phyloP scores from a whole-genome alignment of 2,888 invertebrate species.

The Ormyrus thymus region DNA sequence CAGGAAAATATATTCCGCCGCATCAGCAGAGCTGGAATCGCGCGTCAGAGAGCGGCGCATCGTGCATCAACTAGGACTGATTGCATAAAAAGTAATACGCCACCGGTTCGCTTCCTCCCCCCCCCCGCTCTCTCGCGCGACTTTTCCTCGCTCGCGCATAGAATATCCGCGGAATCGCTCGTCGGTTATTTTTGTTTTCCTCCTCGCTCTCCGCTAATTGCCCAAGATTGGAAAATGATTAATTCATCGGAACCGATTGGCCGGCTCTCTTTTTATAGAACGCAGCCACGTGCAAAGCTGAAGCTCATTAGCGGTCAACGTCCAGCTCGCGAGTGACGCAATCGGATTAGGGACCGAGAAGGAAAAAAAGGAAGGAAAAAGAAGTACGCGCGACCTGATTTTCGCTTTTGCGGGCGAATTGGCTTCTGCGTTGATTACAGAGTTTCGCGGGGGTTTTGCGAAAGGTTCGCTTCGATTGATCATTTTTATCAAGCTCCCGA shows the following conservation, averaged over 20 bases:
- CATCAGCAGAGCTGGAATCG: neutral
- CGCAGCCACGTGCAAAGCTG: neutral
- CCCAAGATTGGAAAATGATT: constrained; percentile 23
- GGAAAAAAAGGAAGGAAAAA: too few species aligned
- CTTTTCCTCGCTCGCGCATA: too few species aligned
- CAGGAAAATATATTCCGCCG: too few species aligned
- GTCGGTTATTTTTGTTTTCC: neutral
- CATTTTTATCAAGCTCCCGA: constrained; percentile 3
- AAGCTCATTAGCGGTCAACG: constrained; percentile 41
- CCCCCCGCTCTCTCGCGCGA: neutral
- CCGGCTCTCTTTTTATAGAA: neutral
- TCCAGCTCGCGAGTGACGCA: constrained; percentile 15
- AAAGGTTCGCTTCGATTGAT: neutral
- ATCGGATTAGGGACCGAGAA: constrained; percentile 23
- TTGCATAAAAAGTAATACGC: constrained; percentile 38
- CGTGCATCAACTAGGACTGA: neutral
- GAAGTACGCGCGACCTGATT: constrained; percentile 26
- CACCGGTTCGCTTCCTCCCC: neutral
- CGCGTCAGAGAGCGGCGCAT: neutral
- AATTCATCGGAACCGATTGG: constrained; percentile 10
- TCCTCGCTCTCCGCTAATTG: neutral
- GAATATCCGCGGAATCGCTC: neutral
- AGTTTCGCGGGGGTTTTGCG: neutral
- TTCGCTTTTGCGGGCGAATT: neutral
- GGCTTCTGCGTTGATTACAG: neutral